Conservation (phyloP, 30 jellyfish, hydroid and myxozoan species). For the Calvadosia cruxmelitensis region DNA sequence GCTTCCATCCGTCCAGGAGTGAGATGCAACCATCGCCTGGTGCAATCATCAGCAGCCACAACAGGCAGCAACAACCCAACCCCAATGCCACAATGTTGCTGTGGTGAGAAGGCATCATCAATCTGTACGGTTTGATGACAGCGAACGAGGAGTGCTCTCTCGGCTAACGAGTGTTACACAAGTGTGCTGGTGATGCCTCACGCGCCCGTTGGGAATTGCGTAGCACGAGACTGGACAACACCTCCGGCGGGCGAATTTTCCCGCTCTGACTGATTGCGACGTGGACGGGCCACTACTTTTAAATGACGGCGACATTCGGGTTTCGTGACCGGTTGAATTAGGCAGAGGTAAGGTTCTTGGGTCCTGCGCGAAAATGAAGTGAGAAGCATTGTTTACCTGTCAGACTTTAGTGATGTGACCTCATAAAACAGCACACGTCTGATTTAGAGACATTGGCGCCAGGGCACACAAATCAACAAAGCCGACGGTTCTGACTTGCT, state of each 20-base stretch:
- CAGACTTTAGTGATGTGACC: neutral
- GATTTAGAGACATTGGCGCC: neutral
- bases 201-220: no score
- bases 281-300: no score
- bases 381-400: neutral
- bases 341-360: neutral
- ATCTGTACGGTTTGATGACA: no score
- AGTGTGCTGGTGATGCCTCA: no score
- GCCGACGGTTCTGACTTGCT: neutral
- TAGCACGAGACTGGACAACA: no score
- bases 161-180: no score
- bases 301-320: no score
- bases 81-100: slow-evolving; percentile 25
- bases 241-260: no score
- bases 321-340: neutral
- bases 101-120: slow-evolving; percentile 29
- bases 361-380: neutral
- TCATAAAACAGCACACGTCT: neutral
- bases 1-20: slow-evolving; percentile 79
- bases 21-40: slow-evolving; percentile 51
- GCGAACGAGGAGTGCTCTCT: no score
- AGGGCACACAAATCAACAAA: neutral
- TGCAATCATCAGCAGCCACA: slow-evolving; percentile 9
- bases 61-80: slow-evolving; percentile 12
- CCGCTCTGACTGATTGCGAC: no score